Conservation (phyloP, 2,888 invertebrate species). For the Biston betularia region DNA sequence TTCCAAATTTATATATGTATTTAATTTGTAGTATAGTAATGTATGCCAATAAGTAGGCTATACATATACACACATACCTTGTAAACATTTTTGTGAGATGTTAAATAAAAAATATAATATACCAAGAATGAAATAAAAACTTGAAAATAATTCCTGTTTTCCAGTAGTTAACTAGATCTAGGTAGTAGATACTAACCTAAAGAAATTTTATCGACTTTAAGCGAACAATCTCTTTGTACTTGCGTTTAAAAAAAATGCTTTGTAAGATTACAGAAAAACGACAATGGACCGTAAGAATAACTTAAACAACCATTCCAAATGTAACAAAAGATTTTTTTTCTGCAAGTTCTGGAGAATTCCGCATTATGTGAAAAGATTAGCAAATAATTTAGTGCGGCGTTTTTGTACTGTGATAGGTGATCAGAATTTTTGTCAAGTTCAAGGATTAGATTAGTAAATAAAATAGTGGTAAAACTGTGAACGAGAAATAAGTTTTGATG, state of each 20-base stretch:
- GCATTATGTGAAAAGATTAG: conserved; percentile 57
- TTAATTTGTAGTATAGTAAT: no score
- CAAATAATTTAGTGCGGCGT: conserved; percentile 46
- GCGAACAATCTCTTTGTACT: not conserved
- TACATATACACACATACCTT: no score
- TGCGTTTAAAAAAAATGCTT: not conserved
- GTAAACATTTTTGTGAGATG: no score
- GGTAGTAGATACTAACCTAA: not conserved
- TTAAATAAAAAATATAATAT: no score
- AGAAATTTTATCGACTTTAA: not conserved
- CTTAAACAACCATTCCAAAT: conserved; percentile 38
- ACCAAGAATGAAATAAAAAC: no score
- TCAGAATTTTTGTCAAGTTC: conserved; percentile 52
- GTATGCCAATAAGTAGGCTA: no score
- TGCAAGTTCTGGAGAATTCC: conserved; percentile 52
- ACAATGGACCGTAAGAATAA: conserved; percentile 43
- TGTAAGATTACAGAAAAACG: conserved; percentile 31
- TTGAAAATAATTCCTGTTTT: no score
- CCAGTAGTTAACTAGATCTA: no score
- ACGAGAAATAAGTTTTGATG: not conserved
- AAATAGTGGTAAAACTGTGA: not conserved
- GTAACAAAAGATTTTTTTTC: conserved; percentile 57
- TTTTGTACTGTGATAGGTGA: conserved; percentile 49
- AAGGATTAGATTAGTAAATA: conserved; percentile 32
- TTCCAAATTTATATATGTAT: no score